Evolutionary conservation across 2,888 invertebrate species (phyloP), one percentile per base, ranked within the genome.

Genomic region (Dolomedes plantarius): DNA sequence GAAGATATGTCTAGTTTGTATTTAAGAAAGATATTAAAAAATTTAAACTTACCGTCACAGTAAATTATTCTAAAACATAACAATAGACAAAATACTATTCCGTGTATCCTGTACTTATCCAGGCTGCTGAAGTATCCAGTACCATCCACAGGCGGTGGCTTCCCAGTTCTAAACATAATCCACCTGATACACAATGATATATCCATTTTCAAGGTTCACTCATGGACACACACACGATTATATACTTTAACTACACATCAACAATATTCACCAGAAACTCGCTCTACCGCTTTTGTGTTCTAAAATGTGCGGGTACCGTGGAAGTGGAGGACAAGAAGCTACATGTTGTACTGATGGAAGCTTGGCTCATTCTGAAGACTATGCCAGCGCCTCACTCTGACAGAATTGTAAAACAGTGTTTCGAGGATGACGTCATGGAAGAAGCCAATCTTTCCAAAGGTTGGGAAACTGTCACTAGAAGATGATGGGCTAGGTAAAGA

Each of bases 381-480:
- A 82, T 76, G 50, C 69, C 56, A 82, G 82, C 82, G 82, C 82
- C 82, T 76, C 82, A 82, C 82, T 82, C 82, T 82, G 82, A 82
- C 76, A 76, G 72, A 65, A 71, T 65, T 76, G 46, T 82, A 76
- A 65, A 82, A 71, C 71, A 72, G 65, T 82, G 56, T 81, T 81
- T 74, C 39, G 41, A 50, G 75, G 76, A 82, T 69, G 82, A 82
- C 79, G 79, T 72, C 65, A 80, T 69, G 82, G 82, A 71, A 65
- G 76, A 71, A 32, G 69, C 82, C 76, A 82, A 36, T 71, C 65
- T 69, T 36, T 16, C 16, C 67, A 41, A 32, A 82, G 82, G 82
- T 82, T 82, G 82, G 75, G 75, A 82, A 82, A 64, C 71, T 72
- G 64, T 5, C 2, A 32, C n/a, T 67, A 7, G 11, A 13, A 67